A percentile compares a stretch with the other conserved stretches of the same genome.
These are phyloP conservation scores for Pangasius sanitwongsei DNA, from an alignment of 2,797 vertebrate genomes.

Conservation along the genomic window DNA sequence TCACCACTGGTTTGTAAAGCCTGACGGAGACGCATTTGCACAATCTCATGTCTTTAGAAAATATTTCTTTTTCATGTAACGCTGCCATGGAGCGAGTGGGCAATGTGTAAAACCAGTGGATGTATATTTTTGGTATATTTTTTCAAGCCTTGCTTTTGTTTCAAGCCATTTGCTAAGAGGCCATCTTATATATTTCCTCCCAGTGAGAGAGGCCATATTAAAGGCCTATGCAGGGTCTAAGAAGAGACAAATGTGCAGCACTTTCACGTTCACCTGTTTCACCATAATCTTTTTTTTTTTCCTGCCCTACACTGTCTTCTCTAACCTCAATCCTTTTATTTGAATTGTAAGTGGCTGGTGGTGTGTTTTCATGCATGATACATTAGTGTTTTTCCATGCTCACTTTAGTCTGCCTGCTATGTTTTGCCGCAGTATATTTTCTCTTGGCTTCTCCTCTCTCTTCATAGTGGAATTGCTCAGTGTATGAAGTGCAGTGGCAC, in stretches of 20 bases:
- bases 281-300: conserved; percentile 15
- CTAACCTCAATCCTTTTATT: conserved; percentile 62
- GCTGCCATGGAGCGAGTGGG: background rate
- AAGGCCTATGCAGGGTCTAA: background rate
- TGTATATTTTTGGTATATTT: background rate
- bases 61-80: background rate
- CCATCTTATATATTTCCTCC: background rate
- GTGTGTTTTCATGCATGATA: conserved; percentile 68
- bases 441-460: conserved; percentile 54
- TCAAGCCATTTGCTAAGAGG: background rate
- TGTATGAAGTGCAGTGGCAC: conserved; percentile 73
- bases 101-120: conserved; percentile 4
- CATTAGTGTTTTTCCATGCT: conserved; percentile 75
- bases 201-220: background rate
- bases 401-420: conserved; percentile 56
- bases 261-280: conserved; percentile 48
- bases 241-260: background rate
- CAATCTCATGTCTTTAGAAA: background rate
- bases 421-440: conserved; percentile 54
- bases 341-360: conserved; percentile 61
- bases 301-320: conserved; percentile 42
- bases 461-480: conserved; percentile 74
- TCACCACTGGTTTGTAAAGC: background rate
- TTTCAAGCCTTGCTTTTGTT: background rate
- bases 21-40: too few species aligned